Evolutionary conservation across 2,888 invertebrate species (phyloP).

Genomic region (Drosophila nr. medialis): DNA sequence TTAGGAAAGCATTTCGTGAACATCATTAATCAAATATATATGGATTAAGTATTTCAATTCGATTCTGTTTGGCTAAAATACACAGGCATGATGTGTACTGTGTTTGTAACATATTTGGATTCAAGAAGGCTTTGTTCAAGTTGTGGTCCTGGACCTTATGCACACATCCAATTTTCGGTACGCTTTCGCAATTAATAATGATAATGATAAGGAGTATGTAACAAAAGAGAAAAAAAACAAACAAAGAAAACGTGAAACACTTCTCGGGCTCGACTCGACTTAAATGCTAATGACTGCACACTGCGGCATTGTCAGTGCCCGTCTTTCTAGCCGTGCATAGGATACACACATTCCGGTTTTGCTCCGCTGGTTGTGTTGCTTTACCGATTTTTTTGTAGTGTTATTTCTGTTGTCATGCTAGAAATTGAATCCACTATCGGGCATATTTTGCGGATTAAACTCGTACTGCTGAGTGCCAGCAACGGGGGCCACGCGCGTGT

Average conservation of each 20-base stretch:
- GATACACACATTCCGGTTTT: slow-evolving; percentile 24
- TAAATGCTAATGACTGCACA: slow-evolving; percentile 75
- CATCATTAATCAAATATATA: slow-evolving; percentile 13
- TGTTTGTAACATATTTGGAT: slow-evolving; percentile 9
- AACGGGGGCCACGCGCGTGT: slow-evolving; percentile 91
- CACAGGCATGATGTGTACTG: not conserved
- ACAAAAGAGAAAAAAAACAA: slow-evolving; percentile 31
- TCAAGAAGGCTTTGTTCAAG: slow-evolving; percentile 11
- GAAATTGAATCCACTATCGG: slow-evolving; percentile 93
- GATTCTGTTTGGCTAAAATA: slow-evolving; percentile 20
- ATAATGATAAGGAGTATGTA: slow-evolving; percentile 39
- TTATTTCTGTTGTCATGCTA: slow-evolving; percentile 84
- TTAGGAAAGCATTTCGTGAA: slow-evolving; percentile 45
- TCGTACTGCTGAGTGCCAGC: slow-evolving; percentile 90
- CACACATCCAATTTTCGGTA: slow-evolving; percentile 46
- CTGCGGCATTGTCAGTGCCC: slow-evolving; percentile 17
- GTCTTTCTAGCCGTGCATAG: slow-evolving; percentile 28
- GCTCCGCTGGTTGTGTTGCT: slow-evolving; percentile 22
- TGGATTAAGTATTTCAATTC: slow-evolving; percentile 35
- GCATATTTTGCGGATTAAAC: slow-evolving; percentile 89
- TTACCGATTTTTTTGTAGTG: slow-evolving; percentile 16
- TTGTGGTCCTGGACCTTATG: slow-evolving; percentile 53
- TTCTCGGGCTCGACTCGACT: slow-evolving; percentile 44
- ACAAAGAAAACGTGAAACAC: slow-evolving; percentile 41
- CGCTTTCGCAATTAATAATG: slow-evolving; percentile 44